Evolutionary conservation across 2,797 vertebrate genomes (phyloP).

Genomic region (Lemur catta): DNA sequence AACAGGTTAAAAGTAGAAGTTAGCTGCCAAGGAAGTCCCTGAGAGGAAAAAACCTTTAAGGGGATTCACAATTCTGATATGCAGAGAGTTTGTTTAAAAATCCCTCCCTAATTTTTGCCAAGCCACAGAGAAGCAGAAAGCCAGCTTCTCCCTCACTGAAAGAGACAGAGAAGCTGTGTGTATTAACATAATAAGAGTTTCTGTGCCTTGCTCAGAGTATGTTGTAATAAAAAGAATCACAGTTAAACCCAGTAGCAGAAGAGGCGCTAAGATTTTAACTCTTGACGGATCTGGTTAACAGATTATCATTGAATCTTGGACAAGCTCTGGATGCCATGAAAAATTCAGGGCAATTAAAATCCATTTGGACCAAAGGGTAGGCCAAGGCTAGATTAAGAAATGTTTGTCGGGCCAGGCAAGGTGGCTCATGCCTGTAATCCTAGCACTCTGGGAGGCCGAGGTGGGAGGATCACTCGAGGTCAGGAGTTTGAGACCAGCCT

Average conservation of each 20-base stretch:
- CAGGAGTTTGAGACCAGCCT: no score
- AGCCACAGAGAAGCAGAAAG: slow-evolving; percentile 50
- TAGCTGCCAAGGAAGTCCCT: slow-evolving; percentile 32
- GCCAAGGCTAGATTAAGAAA: not conserved
- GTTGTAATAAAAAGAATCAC: not conserved
- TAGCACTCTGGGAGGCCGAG: no score
- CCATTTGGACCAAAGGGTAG: not conserved
- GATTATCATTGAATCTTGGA: not conserved
- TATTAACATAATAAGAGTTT: not conserved
- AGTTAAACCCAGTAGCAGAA: not conserved
- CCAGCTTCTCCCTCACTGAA: not conserved
- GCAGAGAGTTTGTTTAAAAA: slow-evolving; percentile 53
- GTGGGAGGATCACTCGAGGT: no score
- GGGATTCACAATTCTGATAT: slow-evolving; percentile 43
- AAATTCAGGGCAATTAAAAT: not conserved
- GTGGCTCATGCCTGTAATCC: no score
- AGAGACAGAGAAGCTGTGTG: not conserved
- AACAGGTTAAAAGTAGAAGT: slow-evolving; percentile 5
- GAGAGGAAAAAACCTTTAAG: slow-evolving; percentile 16
- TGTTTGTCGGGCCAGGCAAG: not conserved
- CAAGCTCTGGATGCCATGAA: not conserved
- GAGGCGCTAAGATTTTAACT: not conserved
- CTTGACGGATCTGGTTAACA: not conserved
- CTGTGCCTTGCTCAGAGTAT: not conserved
- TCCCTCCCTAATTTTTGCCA: slow-evolving; percentile 44